phyloP scores from a whole-genome alignment of 2,888 invertebrate species.

The Myathropa florea region DNA sequence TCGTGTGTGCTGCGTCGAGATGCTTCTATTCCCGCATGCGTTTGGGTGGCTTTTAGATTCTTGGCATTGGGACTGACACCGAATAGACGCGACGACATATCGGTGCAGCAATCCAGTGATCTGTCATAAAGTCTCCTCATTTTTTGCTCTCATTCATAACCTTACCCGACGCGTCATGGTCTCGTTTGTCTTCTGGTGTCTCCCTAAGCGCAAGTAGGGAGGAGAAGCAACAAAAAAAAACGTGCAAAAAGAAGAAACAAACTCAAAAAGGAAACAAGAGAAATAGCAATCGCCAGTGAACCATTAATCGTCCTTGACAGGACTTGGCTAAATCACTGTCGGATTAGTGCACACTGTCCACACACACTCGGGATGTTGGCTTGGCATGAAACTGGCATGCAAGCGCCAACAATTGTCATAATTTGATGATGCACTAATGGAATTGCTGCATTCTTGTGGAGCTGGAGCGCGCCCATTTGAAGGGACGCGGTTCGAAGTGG shows the following conservation, averaged over 20 bases:
- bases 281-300: background rate
- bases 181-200: background rate
- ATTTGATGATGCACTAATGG: conserved; percentile 70
- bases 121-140: conserved; percentile 58
- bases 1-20: background rate
- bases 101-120: conserved; percentile 45
- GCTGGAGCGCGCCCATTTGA: conserved; percentile 13
- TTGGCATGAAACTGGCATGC: conserved; percentile 65
- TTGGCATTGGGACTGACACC: conserved; percentile 57
- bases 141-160: background rate
- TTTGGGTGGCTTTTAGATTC: conserved; percentile 10
- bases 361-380: background rate
- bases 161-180: conserved; percentile 7
- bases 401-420: conserved; percentile 70
- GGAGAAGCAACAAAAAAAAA: no score
- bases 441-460: conserved; percentile 63
- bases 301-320: conserved; percentile 69
- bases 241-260: no score
- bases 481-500: conserved; percentile 49
- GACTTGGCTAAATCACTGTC: conserved; percentile 70
- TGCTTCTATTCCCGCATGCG: no score
- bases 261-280: background rate
- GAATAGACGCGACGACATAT: conserved; percentile 39
- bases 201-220: background rate
- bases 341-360: conserved; percentile 46